Percentiles rank a stretch among this genome's conserved stretches.
Conservation (phyloP, 1,140 invertebrate genomes). For the Nasonia giraulti region DNA sequence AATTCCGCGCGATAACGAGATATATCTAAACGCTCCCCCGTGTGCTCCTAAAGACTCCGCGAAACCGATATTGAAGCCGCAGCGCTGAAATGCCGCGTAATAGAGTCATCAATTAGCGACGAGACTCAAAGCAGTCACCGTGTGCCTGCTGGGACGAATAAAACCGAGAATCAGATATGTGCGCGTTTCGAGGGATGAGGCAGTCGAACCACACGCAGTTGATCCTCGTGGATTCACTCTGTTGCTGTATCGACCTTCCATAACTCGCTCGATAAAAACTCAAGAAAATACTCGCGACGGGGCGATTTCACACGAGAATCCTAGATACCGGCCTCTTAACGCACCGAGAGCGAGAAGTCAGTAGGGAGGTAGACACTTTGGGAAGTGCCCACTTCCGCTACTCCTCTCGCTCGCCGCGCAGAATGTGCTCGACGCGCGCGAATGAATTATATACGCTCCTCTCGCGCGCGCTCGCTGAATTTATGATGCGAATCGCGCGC, state of each 20-base stretch:
- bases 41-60: too few species aligned
- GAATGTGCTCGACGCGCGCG: neutral
- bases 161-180: neutral
- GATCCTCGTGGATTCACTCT: too few species aligned
- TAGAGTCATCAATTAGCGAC: conserved; percentile 5
- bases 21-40: too few species aligned
- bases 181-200: too few species aligned
- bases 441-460: neutral
- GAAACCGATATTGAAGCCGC: too few species aligned
- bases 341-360: too few species aligned
- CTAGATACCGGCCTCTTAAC: too few species aligned
- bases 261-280: too few species aligned
- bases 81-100: neutral
- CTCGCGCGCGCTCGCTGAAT: neutral
- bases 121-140: neutral
- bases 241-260: too few species aligned
- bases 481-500: conserved; percentile 17
- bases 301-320: too few species aligned
- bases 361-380: neutral
- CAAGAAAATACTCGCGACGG: neutral
- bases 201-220: neutral
- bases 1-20: too few species aligned
- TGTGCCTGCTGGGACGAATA: neutral
- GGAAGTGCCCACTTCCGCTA: neutral
- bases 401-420: neutral